phyloP scores from a whole-genome alignment of 2,888 invertebrate genomes.

The Agrochola lychnidis region DNA sequence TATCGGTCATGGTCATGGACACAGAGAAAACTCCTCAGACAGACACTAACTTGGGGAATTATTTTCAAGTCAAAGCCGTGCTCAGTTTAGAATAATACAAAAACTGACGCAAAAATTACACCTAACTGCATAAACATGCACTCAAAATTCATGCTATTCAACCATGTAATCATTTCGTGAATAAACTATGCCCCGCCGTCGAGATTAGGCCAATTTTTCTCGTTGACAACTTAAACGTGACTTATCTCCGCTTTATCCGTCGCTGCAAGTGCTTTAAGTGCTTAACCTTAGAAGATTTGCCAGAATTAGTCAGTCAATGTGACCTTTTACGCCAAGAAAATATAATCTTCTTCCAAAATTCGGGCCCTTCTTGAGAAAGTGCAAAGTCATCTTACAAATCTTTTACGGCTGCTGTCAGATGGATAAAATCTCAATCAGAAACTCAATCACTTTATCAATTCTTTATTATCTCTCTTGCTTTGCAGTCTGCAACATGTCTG shows the following conservation, averaged over 20 bases:
- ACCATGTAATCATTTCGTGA: slow-evolving; percentile 33
- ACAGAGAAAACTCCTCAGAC: not conserved
- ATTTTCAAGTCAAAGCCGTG: no score
- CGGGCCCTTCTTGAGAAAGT: slow-evolving; percentile 27
- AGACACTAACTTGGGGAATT: not conserved
- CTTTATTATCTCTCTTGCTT: not conserved
- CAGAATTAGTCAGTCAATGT: slow-evolving; percentile 54
- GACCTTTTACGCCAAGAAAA: slow-evolving; percentile 40
- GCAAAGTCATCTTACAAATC: slow-evolving; percentile 56
- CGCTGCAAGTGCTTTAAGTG: slow-evolving; percentile 51
- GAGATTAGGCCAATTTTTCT: slow-evolving; percentile 46
- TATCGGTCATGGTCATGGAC: not conserved
- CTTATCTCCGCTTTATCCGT: slow-evolving; percentile 51
- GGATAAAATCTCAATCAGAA: slow-evolving; percentile 51
- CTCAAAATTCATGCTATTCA: slow-evolving; percentile 34
- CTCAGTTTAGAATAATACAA: no score
- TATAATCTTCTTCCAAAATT: slow-evolving; percentile 38
- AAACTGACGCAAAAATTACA: no score
- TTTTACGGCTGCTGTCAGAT: slow-evolving; percentile 43
- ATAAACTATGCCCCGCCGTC: slow-evolving; percentile 31
- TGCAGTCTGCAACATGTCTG: no score
- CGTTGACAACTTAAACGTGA: slow-evolving; percentile 56
- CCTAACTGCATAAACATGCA: slow-evolving; percentile 5
- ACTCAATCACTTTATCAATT: slow-evolving; percentile 48
- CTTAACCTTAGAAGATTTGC: slow-evolving; percentile 51